Percentiles rank a stretch among this genome's conserved stretches.
These are phyloP conservation scores for Scomberomorus guttatus DNA, from an alignment of 2,797 vertebrate species.

Conservation along the genomic window DNA sequence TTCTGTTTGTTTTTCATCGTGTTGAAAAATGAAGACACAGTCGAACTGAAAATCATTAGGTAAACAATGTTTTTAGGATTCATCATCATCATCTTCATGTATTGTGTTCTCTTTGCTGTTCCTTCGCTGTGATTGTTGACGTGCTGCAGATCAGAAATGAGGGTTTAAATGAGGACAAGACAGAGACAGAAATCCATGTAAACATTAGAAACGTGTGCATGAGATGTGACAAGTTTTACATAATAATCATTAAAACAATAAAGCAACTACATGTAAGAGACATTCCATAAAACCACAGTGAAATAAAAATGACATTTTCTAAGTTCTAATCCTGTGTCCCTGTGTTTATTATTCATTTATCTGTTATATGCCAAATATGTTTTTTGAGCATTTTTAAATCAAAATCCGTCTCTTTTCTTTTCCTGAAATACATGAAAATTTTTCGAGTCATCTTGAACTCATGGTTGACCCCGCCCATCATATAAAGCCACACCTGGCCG, in stretches of 20 bases:
- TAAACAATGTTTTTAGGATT: conserved; percentile 7
- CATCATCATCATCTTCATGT: conserved; percentile 1
- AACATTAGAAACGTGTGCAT: neutral
- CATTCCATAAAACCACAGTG: too few species aligned
- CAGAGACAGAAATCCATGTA: neutral
- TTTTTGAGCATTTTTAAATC: too few species aligned
- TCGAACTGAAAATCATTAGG: neutral
- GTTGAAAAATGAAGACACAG: conserved; percentile 17
- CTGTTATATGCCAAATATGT: too few species aligned
- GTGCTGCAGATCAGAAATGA: neutral
- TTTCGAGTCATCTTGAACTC: too few species aligned
- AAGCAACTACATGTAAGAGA: too few species aligned
- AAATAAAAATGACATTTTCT: too few species aligned
- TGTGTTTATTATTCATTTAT: too few species aligned
- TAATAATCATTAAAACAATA: neutral
- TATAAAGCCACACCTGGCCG: too few species aligned
- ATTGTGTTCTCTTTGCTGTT: conserved; percentile 8
- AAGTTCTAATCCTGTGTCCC: too few species aligned
- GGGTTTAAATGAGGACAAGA: conserved; percentile 6
- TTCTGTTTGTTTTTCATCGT: neutral
- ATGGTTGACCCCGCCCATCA: too few species aligned
- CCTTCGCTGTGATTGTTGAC: neutral
- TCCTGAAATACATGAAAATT: too few species aligned
- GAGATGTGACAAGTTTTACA: neutral
- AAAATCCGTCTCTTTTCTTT: too few species aligned